Base-by-base conservation (phyloP, 2,113 vertebrate genomes). In the Penelope pileata region DNA sequence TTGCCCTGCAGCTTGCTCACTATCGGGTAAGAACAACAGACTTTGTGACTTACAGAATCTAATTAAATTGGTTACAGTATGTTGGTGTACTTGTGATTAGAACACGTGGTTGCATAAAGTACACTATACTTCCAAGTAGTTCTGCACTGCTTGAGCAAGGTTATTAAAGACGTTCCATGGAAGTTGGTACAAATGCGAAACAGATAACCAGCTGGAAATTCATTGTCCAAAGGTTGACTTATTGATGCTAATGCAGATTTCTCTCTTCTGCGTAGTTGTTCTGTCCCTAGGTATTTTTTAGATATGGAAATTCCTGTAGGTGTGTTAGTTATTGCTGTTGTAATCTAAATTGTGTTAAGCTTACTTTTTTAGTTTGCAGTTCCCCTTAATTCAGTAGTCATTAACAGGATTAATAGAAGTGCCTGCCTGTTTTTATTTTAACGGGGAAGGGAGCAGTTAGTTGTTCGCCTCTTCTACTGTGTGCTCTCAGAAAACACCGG, bases 1-100 rank as follows among this genome's bases (percentile, higher is more conserved):
- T 99, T 6, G 98, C 98, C 16, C 98, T 99, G 21, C 99, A 99
- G 97, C 98, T 99, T 66, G 99, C 99, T 19, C 99, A 99, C 88
- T 99, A 98, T 91, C 98, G 98, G 98, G 99, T 99, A 85, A 95
- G 96, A 18, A n/a, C 40, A 30, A 8, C 45, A 10, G 4, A 32
- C 19, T 69, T 83, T 72, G 43, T 75, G 82, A 2, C 19, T 40
- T 32, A 12, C 1, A 50, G 62, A 76, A 7, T 50, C 34, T 68
- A 58, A 7, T 23, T 78, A 22, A 30, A 29, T 16, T 83, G 10
- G 7, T 3, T 27, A 9, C 24, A 38, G 17, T 2, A 0, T 42
- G 14, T 17, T 26, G 58, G 32, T 24, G 29, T 36, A 42, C 32
- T 38, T 75, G 29, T 53, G 48, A 32, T 58, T 42, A 26, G 76